Evolutionary conservation across 2,797 vertebrate genomes (phyloP), one percentile per base, ranked within the genome.

Genomic region (Poecilia velifera): DNA sequence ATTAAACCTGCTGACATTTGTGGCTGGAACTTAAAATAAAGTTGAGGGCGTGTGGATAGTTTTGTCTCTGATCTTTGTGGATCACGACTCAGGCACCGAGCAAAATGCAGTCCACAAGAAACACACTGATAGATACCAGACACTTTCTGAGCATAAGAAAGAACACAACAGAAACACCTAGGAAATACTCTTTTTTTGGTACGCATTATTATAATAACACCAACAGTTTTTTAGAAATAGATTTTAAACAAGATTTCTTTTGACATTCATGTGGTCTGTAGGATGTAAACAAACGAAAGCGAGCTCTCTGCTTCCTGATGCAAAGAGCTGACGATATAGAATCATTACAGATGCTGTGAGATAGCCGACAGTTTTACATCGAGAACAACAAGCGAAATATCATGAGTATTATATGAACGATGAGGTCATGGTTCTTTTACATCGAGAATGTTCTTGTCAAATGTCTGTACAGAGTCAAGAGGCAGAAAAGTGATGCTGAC

Each of bases 191-290:
- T 84, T 70, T 87, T 71, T 89, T 88, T 87, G 53, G 86, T 89
- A 87, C 77, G 86, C 85, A 85, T 79, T 89, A 91, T 86, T 76
- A 76, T 51, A 87, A 76, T 51, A 87, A 90, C 87, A 90, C 89
- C 82, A 88, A 87, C 83, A 76, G 82, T 78, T 87, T 87, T 89
- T 86, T 86, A 77, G 12, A 87, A 93, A 94, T 92, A 88, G 86
- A 83, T 83, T 92, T 85, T 89, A 82, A 83, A 87, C 83, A 89
- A 74, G 90, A 87, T 88, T 87, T 86, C n/a, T 77, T 86, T 92
- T 76, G 84, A 96, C 95, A 96, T 96, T 96, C 96, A 96, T 86
- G 90, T 91, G 93, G 95, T 96, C 96, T 95, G 89, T 91, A 93
- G 93, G 90, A 95, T 95, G 95, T 95, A 95, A 95, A 96, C 94